Base-by-base conservation (phyloP, 1,140 invertebrate genomes). In the Eufriesea mexicana region DNA sequence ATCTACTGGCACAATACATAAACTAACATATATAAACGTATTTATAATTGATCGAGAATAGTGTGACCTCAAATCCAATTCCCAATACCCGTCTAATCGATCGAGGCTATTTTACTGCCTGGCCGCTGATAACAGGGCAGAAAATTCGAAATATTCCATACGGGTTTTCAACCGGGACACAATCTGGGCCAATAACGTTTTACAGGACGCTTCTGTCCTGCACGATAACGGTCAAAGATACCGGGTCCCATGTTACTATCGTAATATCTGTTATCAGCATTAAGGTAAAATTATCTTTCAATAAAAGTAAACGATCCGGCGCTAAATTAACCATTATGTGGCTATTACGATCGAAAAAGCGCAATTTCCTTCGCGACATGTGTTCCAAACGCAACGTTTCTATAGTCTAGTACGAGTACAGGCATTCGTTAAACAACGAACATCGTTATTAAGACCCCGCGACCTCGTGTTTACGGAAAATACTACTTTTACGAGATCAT, bases 91-190 rank as follows among this genome's bases (percentile, higher is more conserved):
- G 18, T n/a, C n/a, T 59, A 70, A 79, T 59, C 54, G 66, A 6
- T 42, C 9, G 28, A n/a, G 20, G 2, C 8, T 47, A n/a, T 79
- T 68, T 68, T 68, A 47, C n/a, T n/a, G 42, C 18, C 10, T 54
- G 14, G 6, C 28, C 49, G 9, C 28, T 64, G 70, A 74, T 74
- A 72, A 80, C 55, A 10, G 9, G 8, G 16, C 23, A 64, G 55
- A 80, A 64, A 64, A 80, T 54, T 51, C 57, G 71, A 80, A 80
- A 80, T 74, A 80, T 80, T 73, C 70, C 70, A 54, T 55, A 64
- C 25, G 23, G 9, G 28, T 72, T 79, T 62, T 51, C 49, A 72
- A 16, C 55, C n/a, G n/a, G 23, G 23, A 47, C 25, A 23, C 76
- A 70, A 70, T 59, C n/a, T 47, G 16, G 42, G 23, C 23, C 70